Conservation (phyloP, 2,888 invertebrate genomes). For the Macrosoma leucophasiata region DNA sequence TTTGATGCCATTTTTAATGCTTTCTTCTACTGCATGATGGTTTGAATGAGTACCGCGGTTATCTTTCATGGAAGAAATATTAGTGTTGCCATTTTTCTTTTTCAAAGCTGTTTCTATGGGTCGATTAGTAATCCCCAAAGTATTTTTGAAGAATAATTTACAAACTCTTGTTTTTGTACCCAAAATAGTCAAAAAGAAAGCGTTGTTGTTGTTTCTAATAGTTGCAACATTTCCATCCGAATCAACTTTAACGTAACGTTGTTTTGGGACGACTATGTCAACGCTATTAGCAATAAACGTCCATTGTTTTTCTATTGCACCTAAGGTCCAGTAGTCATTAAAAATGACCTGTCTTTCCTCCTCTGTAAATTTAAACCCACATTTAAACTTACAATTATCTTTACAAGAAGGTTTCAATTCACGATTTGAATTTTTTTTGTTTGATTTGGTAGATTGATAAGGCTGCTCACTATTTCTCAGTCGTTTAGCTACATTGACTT, state of each 20-base stretch:
- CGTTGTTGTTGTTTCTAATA: slow-evolving; percentile 9
- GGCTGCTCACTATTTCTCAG: slow-evolving; percentile 12
- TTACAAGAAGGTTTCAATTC: slow-evolving; percentile 12
- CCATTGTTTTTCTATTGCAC: slow-evolving; percentile 12
- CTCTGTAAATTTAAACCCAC: slow-evolving; percentile 11
- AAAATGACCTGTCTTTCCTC: slow-evolving; percentile 11
- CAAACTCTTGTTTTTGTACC: slow-evolving; percentile 22
- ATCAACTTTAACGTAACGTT: slow-evolving; percentile 12
- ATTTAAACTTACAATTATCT: slow-evolving; percentile 17
- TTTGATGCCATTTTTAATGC: not conserved
- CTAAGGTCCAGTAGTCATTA: slow-evolving; percentile 15
- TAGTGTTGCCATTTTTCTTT: slow-evolving; percentile 7
- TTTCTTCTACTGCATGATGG: not conserved
- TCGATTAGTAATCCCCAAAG: slow-evolving; percentile 19
- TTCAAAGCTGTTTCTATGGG: slow-evolving; percentile 15
- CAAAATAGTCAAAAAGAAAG: slow-evolving; percentile 14
- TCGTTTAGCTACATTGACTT: slow-evolving; percentile 14
- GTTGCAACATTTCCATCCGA: slow-evolving; percentile 8
- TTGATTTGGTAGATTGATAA: slow-evolving; percentile 12
- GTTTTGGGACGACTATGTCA: slow-evolving; percentile 10
- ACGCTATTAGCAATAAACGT: slow-evolving; percentile 8
- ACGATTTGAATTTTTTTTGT: slow-evolving; percentile 13
- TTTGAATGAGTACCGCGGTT: not conserved
- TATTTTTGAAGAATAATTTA: slow-evolving; percentile 20
- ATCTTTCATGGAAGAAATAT: slow-evolving; percentile 4